phyloP scores from a whole-genome alignment of 2,113 vertebrate species.

The Hemibagrus wyckioides region DNA sequence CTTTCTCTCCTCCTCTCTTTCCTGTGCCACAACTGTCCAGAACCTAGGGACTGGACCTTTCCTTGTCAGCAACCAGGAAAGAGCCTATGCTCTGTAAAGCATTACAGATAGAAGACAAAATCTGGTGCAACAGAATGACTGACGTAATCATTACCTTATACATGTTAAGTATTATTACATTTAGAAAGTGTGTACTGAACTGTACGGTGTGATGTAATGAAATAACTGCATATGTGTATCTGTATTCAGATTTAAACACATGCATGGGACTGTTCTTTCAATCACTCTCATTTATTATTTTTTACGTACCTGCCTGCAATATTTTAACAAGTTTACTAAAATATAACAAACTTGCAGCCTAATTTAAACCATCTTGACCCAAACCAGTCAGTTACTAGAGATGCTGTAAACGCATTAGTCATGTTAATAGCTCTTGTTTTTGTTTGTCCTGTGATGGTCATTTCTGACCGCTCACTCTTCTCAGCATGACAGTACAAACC shows the following conservation, averaged over 20 bases:
- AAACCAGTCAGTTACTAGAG: neutral
- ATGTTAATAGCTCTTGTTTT: no score
- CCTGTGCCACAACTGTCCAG: conserved; percentile 14
- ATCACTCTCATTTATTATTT: neutral
- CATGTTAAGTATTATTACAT: no score
- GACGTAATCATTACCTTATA: neutral
- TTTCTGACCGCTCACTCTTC: neutral
- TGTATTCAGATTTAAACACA: neutral
- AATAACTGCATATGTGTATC: neutral
- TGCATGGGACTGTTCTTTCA: neutral
- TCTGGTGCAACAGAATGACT: neutral
- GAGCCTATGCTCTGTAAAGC: neutral
- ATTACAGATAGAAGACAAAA: neutral
- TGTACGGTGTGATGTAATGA: neutral
- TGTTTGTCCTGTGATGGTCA: neutral
- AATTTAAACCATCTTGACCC: neutral
- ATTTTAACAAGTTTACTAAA: neutral
- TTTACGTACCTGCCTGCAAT: neutral
- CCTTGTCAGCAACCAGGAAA: conserved; percentile 39
- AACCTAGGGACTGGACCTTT: conserved; percentile 8
- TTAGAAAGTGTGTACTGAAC: neutral
- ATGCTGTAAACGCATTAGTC: neutral
- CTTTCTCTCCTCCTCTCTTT: conserved; percentile 44
- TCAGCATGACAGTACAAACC: neutral
- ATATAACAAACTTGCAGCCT: neutral